Conservation (phyloP, 2,797 vertebrate genomes). For the Lepidocolaptes lacrymiger region DNA sequence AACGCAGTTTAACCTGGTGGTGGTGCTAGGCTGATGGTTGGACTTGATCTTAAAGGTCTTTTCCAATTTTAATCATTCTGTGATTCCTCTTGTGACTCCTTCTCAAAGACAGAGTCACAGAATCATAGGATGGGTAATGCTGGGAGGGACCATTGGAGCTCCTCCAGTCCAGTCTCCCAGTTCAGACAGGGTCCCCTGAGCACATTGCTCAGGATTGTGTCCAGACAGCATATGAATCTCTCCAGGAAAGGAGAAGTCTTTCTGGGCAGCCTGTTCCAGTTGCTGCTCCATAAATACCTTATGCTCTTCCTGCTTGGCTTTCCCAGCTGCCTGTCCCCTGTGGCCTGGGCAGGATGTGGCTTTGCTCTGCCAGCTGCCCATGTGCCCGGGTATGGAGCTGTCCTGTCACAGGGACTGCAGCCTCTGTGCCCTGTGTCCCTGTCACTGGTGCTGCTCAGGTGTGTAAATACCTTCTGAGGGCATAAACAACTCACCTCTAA, state of each 20-base stretch:
- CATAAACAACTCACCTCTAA: not conserved
- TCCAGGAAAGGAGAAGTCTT: not conserved
- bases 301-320: not conserved
- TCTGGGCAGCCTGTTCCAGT: not conserved
- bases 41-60: not conserved
- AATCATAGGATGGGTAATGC: not conserved
- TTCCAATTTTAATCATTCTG: not conserved
- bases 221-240: not conserved
- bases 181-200: not conserved
- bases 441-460: not conserved
- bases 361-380: accelerated
- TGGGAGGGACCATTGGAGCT: not conserved
- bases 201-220: not conserved
- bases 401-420: accelerated
- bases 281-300: not conserved
- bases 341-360: not conserved
- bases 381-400: not conserved
- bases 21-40: not conserved
- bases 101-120: not conserved
- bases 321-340: not conserved
- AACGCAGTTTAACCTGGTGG: not conserved
- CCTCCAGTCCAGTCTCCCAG: not conserved
- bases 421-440: not conserved
- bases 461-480: not conserved
- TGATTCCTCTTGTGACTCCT: not conserved